Evolutionary conservation across 53 echinoderm and acorn worm species (phyloP), one percentile per base, ranked within the genome.

Genomic region (Paelopatides confundens): DNA sequence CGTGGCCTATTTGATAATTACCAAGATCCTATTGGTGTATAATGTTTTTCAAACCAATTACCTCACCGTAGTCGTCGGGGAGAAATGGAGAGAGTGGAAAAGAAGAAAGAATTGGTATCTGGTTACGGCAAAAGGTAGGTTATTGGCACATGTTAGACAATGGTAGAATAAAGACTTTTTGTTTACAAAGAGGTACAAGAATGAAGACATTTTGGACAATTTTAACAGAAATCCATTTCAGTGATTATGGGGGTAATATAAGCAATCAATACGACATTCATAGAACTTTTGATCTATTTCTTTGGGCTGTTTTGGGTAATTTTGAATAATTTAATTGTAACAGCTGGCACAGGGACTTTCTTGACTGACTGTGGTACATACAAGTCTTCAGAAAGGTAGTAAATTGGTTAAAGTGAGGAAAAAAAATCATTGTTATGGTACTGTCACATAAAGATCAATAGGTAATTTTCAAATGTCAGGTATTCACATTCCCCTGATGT

Each of bases 1-100:
- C n/a, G n/a, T n/a, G 40, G 74, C 46, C 74, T 74, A 74, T 26
- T 74, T 74, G 46, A 74, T 74, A 74, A 74, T 74, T 74, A 74
- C 74, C 74, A 74, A 58, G 58, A 58, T 26, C 58, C 21, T n/a
- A n/a, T n/a, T n/a, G n/a, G n/a, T 23, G 58, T 58, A 21, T 18
- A 6, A 23, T 58, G 58, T 58, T 58, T 58, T 58, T 21, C n/a
- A 18, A 58, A 58, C 58, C 58, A 58, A 58, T 58, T 58, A 58
- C 58, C 58, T 21, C 21, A 58, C 26, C 24, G n/a, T n/a, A n/a
- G n/a, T n/a, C n/a, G 6, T 58, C n/a, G 58, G 58, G 21, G 21
- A 18, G n/a, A 58, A 58, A 5, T 4, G 58, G 21, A 3, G n/a
- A 21, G 58, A 54, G 58, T n/a, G n/a, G 74, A 43, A 39, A 39